These are phyloP conservation scores for Dolomedes plantarius DNA, from an alignment of 2,888 invertebrate species.

Conservation along the genomic window DNA sequence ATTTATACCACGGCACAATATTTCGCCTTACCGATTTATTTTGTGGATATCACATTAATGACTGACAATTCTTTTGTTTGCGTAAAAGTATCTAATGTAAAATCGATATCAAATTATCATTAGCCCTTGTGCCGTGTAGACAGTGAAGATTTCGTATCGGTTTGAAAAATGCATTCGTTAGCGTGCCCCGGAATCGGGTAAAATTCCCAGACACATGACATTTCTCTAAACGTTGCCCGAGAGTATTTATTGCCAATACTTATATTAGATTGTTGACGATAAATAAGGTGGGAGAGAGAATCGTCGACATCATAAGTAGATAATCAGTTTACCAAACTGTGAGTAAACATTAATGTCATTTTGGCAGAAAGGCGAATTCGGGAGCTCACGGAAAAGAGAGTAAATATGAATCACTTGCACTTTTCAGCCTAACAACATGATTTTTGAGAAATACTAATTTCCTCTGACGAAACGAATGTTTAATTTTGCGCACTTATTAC, in stretches of 20 bases:
- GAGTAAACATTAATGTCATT: background rate
- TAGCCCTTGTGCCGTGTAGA: slow-evolving; percentile 4
- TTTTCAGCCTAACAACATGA: too few relatives aligned
- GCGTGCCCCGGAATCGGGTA: background rate
- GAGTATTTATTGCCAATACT: slow-evolving; percentile 4
- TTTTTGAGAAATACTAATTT: too few relatives aligned
- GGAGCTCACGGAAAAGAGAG: background rate
- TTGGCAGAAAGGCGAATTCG: background rate
- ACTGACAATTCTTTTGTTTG: slow-evolving; percentile 44
- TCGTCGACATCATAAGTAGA: background rate
- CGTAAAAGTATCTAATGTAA: slow-evolving; percentile 50
- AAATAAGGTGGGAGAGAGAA: background rate
- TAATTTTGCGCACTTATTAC: too few relatives aligned
- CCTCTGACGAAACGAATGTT: too few relatives aligned
- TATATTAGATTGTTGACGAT: background rate
- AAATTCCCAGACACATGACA: background rate
- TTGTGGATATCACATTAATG: slow-evolving; percentile 5
- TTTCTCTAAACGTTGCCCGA: background rate
- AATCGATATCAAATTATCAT: slow-evolving; percentile 62
- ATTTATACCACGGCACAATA: background rate
- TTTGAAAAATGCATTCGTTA: slow-evolving; percentile 6
- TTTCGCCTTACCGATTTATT: background rate
- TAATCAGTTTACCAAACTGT: background rate
- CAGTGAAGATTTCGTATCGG: background rate
- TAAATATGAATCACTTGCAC: background rate